A percentile compares a stretch with the other conserved stretches of the same genome.
These are phyloP conservation scores for Brachypterus glaber DNA, from an alignment of 2,888 invertebrate genomes.

Conservation along the genomic window DNA sequence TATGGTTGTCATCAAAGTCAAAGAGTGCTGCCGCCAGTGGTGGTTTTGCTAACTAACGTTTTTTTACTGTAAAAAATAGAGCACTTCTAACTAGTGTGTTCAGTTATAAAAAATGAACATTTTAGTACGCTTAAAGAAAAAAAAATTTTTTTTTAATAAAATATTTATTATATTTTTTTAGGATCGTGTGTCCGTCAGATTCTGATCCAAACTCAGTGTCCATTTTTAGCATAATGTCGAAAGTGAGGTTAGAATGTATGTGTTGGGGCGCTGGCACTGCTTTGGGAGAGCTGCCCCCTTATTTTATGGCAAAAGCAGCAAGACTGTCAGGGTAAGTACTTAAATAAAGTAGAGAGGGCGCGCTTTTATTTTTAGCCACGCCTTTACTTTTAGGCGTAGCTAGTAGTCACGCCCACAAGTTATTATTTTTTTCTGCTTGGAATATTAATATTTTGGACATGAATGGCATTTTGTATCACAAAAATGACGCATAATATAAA, in stretches of 20 bases:
- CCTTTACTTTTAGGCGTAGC: not conserved
- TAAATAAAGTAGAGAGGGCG: not conserved
- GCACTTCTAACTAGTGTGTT: too few relatives aligned
- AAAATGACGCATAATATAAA: not conserved
- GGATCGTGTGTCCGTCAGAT: constrained; percentile 83
- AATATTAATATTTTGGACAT: constrained; percentile 7
- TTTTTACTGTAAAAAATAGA: too few relatives aligned
- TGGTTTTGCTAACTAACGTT: too few relatives aligned
- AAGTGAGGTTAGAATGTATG: constrained; percentile 91
- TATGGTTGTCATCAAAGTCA: too few relatives aligned
- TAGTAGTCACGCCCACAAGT: too few relatives aligned
- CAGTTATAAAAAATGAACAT: too few relatives aligned
- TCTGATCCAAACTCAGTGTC: constrained; percentile 58
- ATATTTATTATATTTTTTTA: constrained; percentile 37
- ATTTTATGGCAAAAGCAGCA: constrained; percentile 98
- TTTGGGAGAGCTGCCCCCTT: constrained; percentile 96
- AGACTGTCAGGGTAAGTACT: constrained; percentile 51
- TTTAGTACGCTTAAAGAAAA: too few relatives aligned
- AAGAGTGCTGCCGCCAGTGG: too few relatives aligned
- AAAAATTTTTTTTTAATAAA: not conserved
- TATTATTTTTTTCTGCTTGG: constrained; percentile 2
- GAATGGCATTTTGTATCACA: constrained; percentile 6
- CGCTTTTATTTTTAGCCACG: constrained; percentile 2
- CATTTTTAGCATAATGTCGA: constrained; percentile 89
- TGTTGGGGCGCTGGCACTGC: constrained; percentile 98